Conservation (phyloP, 2,113 vertebrate genomes). For the Lynx canadensis region DNA sequence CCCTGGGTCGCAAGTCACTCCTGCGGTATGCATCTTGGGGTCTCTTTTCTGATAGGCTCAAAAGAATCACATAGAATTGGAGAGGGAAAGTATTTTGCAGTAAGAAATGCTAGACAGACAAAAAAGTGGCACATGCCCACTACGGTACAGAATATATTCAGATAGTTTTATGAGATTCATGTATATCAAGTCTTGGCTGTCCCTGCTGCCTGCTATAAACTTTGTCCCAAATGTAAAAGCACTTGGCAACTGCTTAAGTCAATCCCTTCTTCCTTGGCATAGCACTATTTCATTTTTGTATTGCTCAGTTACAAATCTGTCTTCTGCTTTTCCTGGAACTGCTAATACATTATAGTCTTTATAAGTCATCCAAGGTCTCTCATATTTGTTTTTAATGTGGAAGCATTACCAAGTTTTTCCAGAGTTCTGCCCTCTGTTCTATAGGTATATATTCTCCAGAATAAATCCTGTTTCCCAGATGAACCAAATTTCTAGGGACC, state of each 20-base stretch:
- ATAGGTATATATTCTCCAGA: constrained; percentile 8
- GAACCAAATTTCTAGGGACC: constrained; percentile 42
- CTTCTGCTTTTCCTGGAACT: constrained; percentile 74
- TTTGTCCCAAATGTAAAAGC: constrained; percentile 61
- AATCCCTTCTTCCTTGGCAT: constrained; percentile 55
- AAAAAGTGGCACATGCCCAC: constrained; percentile 40
- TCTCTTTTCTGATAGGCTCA: neutral
- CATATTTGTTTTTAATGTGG: constrained; percentile 59
- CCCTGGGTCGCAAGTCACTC: neutral
- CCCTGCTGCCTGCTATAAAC: constrained; percentile 49
- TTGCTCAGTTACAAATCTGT: constrained; percentile 58
- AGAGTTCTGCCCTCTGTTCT: constrained; percentile 41
- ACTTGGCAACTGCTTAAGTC: constrained; percentile 59
- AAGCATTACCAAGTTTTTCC: constrained; percentile 45
- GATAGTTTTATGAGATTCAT: constrained; percentile 43
- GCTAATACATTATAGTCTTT: constrained; percentile 56
- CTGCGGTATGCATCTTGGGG: neutral
- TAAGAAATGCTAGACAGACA: constrained; percentile 17
- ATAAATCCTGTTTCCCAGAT: constrained; percentile 26
- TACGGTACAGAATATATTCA: constrained; percentile 39
- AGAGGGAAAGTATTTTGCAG: neutral
- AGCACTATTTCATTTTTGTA: constrained; percentile 43
- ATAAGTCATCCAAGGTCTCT: constrained; percentile 63
- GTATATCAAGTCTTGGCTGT: neutral
- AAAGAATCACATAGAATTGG: neutral